These are phyloP conservation scores for Lacerta bilineata DNA, from an alignment of 2,797 vertebrate genomes.

Conservation along the genomic window DNA sequence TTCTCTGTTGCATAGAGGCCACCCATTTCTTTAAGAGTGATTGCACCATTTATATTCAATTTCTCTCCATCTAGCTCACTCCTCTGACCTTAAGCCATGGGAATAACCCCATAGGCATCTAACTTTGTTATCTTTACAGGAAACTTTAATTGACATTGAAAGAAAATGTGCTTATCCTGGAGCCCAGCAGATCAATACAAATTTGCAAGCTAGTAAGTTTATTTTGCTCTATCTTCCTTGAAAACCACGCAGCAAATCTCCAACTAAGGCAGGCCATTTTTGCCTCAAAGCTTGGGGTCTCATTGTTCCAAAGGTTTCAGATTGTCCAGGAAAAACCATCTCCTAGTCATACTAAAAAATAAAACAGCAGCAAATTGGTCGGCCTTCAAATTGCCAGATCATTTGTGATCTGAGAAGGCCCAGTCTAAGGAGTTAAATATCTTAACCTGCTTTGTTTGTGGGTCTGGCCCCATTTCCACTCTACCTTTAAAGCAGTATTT, in stretches of 20 bases:
- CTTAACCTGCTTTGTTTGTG: conserved; percentile 25
- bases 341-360: conserved; percentile 59
- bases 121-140: conserved; percentile 61
- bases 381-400: conserved; percentile 46
- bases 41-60: background rate
- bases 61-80: conserved; percentile 55
- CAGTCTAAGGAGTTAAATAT: background rate
- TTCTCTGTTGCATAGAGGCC: conserved; percentile 21
- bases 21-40: conserved; percentile 24
- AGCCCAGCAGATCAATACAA: conserved; percentile 59
- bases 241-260: conserved; percentile 20
- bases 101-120: conserved; percentile 55
- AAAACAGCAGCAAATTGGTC: conserved; percentile 43
- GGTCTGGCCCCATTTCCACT: too few relatives aligned
- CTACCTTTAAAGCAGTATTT: background rate
- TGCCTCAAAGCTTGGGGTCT: background rate
- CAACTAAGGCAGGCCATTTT: background rate
- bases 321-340: conserved; percentile 55
- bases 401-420: background rate
- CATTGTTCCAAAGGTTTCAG: conserved; percentile 53
- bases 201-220: conserved; percentile 65
- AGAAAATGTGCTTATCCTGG: conserved; percentile 62
- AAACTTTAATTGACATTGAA: conserved; percentile 69
- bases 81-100: conserved; percentile 62
- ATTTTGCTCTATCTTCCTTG: conserved; percentile 42